Evolutionary conservation across 2,113 vertebrate species (phyloP).

Genomic region (Apteryx owenii): DNA sequence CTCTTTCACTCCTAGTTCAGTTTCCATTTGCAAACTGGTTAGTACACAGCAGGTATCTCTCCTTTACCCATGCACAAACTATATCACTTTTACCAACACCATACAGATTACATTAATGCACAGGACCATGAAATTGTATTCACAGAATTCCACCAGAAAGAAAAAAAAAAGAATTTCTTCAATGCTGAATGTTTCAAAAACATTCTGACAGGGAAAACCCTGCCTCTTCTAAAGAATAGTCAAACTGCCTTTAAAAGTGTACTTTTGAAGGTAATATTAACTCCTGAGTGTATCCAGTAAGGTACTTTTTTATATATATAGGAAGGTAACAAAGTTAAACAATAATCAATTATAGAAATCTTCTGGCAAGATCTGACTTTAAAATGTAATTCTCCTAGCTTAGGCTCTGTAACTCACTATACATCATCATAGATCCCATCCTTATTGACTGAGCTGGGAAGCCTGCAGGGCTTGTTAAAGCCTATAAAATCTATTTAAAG

Average conservation of each 20-base stretch:
- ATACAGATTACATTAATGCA: background rate
- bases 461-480: slow-evolving; percentile 13
- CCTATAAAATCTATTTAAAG: slow-evolving; percentile 6
- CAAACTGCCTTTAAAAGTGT: background rate
- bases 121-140: background rate
- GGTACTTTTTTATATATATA: background rate
- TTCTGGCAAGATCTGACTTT: slow-evolving; percentile 13
- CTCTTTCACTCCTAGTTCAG: background rate
- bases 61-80: background rate
- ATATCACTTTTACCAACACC: background rate
- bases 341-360: slow-evolving; percentile 19
- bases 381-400: slow-evolving; percentile 28
- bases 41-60: background rate
- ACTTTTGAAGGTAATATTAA: background rate
- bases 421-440: slow-evolving; percentile 19
- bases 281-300: background rate
- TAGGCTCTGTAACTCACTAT: background rate
- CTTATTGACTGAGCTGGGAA: slow-evolving; percentile 18
- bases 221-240: background rate
- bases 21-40: background rate
- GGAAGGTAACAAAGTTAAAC: slow-evolving; percentile 23
- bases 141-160: background rate
- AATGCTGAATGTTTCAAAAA: background rate
- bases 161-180: background rate
- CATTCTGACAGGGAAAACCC: background rate